Conservation (phyloP, 2,888 invertebrate species). For the Phaonia tiefii region DNA sequence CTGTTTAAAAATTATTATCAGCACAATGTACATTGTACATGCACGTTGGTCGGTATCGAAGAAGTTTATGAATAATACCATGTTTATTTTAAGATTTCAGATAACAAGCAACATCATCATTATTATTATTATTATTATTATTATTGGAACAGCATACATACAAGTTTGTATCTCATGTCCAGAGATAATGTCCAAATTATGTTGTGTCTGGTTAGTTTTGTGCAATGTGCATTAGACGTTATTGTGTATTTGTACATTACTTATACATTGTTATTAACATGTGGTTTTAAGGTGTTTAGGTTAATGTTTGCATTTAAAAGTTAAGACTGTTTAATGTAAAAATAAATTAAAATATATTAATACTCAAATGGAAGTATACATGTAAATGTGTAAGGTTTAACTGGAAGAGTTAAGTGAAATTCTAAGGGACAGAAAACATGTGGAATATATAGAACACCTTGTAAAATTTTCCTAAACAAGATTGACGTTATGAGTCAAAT, state of each 20-base stretch:
- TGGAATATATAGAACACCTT: too few species aligned
- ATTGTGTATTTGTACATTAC: background rate
- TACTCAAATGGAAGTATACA: background rate
- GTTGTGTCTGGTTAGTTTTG: slow-evolving; percentile 62
- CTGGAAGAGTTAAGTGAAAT: too few species aligned
- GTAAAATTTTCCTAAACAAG: too few species aligned
- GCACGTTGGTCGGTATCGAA: slow-evolving; percentile 10
- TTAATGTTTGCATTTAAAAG: background rate
- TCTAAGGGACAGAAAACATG: too few species aligned
- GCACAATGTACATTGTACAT: slow-evolving; percentile 13
- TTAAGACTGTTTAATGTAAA: background rate
- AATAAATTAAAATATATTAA: background rate
- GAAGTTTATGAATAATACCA: slow-evolving; percentile 66
- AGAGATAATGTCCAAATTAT: slow-evolving; percentile 30
- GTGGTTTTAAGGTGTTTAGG: slow-evolving; percentile 10
- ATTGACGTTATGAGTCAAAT: too few species aligned
- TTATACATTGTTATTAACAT: slow-evolving; percentile 13
- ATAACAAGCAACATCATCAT: slow-evolving; percentile 39
- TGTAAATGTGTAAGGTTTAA: too few species aligned
- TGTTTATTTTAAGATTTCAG: slow-evolving; percentile 45
- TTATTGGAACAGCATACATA: too few species aligned
- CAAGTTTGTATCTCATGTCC: background rate
- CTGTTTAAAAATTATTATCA: slow-evolving; percentile 20
- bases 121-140: too few species aligned
- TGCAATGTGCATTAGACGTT: slow-evolving; percentile 20